Conservation (phyloP, 2,113 vertebrate genomes). For the Lipotes vexillifer region DNA sequence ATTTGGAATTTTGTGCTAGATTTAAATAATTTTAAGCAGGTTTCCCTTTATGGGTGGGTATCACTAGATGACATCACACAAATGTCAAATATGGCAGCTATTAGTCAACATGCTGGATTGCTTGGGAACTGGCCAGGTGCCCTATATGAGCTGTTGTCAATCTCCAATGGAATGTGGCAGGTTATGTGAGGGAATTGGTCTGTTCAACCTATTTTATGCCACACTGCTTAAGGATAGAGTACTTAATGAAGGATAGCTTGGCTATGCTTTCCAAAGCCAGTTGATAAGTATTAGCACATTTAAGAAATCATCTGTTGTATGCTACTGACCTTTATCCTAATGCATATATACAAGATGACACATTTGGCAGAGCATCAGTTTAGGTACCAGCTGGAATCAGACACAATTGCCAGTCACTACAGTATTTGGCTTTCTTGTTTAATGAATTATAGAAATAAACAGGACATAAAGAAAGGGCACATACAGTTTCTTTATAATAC, state of each 20-base stretch:
- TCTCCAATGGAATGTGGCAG: neutral
- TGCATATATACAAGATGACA: neutral
- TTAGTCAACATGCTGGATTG: neutral
- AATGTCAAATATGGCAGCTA: neutral
- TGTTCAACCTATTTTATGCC: neutral
- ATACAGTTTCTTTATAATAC: neutral
- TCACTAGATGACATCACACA: neutral
- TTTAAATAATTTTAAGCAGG: neutral
- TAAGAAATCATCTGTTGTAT: neutral
- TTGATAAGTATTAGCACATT: neutral
- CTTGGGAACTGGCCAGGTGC: neutral
- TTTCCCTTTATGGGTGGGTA: neutral
- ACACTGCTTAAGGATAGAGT: neutral
- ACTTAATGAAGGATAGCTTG: neutral
- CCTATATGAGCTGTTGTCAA: neutral
- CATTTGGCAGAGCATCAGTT: neutral
- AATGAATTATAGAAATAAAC: neutral
- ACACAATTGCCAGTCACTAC: neutral
- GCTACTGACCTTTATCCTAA: neutral
- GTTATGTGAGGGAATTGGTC: neutral
- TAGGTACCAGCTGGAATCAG: neutral
- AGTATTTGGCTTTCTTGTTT: neutral
- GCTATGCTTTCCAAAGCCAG: neutral
- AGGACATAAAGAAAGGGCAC: neutral
- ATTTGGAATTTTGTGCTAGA: neutral